Conservation (phyloP, 2,888 invertebrate species). For the Axea sp. region DNA sequence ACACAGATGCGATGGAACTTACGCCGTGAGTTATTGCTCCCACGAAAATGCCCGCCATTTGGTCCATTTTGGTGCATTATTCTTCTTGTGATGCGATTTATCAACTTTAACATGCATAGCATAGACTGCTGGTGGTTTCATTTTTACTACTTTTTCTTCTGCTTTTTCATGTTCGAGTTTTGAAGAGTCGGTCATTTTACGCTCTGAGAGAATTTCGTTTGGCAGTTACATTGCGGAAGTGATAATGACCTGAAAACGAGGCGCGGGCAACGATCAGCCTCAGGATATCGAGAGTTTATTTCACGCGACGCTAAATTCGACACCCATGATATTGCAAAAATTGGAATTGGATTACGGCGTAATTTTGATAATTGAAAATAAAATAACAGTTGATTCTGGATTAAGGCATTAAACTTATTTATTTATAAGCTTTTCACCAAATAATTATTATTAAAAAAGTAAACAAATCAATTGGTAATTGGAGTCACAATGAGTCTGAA, state of each 20-base stretch:
- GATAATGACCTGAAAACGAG: too few relatives aligned
- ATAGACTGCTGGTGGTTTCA: conserved; percentile 1
- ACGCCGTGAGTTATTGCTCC: conserved; percentile 49
- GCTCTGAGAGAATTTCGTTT: too few relatives aligned
- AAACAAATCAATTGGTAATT: too few relatives aligned
- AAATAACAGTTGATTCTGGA: background rate
- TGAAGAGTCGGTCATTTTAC: conserved; percentile 8
- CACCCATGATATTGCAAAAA: conserved; percentile 7
- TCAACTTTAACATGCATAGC: conserved; percentile 39
- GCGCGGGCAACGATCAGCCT: conserved; percentile 12
- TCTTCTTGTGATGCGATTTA: conserved; percentile 27
- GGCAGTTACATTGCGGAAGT: too few relatives aligned
- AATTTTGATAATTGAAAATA: conserved; percentile 13
- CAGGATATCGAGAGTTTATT: conserved; percentile 11
- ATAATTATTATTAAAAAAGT: too few relatives aligned
- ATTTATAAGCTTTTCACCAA: too few relatives aligned
- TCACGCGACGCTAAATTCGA: conserved; percentile 7
- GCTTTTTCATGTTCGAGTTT: too few relatives aligned
- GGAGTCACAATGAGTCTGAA: too few relatives aligned
- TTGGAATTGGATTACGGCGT: background rate
- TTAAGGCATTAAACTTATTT: too few relatives aligned
- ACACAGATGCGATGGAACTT: conserved; percentile 48
- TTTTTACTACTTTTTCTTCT: background rate
- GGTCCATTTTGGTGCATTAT: conserved; percentile 38
- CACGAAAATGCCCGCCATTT: conserved; percentile 37